Conservation (phyloP, 2,888 invertebrate genomes). For the Drosophila sordidula region DNA sequence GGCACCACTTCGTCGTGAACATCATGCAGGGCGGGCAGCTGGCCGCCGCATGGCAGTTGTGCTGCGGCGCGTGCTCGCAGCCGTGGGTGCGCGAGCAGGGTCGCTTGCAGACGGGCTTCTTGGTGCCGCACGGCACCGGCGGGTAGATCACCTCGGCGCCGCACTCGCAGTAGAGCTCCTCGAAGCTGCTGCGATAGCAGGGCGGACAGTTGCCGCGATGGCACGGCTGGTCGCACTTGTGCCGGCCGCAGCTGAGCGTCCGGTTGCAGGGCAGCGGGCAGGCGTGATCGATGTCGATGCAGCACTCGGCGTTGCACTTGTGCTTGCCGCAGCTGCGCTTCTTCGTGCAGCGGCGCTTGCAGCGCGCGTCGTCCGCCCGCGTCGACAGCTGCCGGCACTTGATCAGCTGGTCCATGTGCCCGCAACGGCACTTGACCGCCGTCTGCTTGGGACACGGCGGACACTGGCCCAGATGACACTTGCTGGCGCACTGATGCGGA, state of each 20-base stretch:
- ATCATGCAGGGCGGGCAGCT: constrained; percentile 94
- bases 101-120: constrained; percentile 91
- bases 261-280: constrained; percentile 94
- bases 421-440: constrained; percentile 93
- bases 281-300: constrained; percentile 93
- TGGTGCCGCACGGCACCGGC: constrained; percentile 96
- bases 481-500: constrained; percentile 88
- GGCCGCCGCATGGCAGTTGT: constrained; percentile 91
- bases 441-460: constrained; percentile 92
- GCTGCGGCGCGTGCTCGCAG: constrained; percentile 93
- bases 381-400: constrained; percentile 90
- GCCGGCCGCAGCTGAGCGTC: constrained; percentile 93
- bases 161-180: constrained; percentile 96
- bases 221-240: constrained; percentile 95
- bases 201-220: constrained; percentile 94
- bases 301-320: constrained; percentile 95
- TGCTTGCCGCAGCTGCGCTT: constrained; percentile 94
- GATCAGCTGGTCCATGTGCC: constrained; percentile 92
- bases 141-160: constrained; percentile 94
- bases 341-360: constrained; percentile 96
- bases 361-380: constrained; percentile 90
- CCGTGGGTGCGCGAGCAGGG: constrained; percentile 91
- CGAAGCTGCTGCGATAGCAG: constrained; percentile 92
- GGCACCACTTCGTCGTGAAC: constrained; percentile 93
- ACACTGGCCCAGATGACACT: constrained; percentile 90